Evolutionary conservation across 1,140 invertebrate genomes (phyloP).

Genomic region (Leptoteleia sp.): DNA sequence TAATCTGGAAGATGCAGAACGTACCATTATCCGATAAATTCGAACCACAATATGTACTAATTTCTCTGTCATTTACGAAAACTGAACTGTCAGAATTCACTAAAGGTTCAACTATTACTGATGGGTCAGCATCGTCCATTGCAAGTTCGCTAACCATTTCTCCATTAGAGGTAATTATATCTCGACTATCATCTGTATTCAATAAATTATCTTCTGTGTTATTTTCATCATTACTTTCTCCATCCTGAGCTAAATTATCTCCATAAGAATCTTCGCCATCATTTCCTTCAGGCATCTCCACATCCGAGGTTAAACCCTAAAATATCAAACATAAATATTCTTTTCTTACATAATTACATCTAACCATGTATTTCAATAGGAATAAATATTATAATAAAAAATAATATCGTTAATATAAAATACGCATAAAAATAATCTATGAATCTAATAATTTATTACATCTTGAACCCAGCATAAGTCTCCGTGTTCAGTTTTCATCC

Average conservation of each 20-base stretch:
- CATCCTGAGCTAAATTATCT: slow-evolving; percentile 73
- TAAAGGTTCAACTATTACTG: slow-evolving; percentile 77
- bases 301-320: slow-evolving; percentile 71
- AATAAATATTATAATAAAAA: too few relatives aligned
- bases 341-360: too few relatives aligned
- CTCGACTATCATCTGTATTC: slow-evolving; percentile 61
- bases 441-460: too few relatives aligned
- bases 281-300: slow-evolving; percentile 74
- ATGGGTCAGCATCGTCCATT: slow-evolving; percentile 77
- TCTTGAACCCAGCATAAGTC: slow-evolving; percentile 74
- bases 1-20: too few relatives aligned
- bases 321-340: too few relatives aligned
- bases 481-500: slow-evolving; percentile 77
- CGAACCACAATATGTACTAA: slow-evolving; percentile 74
- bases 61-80: slow-evolving; percentile 76
- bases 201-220: slow-evolving; percentile 71
- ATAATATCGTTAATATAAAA: background rate
- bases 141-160: slow-evolving; percentile 77
- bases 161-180: slow-evolving; percentile 72
- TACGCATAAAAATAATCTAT: background rate
- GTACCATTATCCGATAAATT: too few relatives aligned
- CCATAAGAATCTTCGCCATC: slow-evolving; percentile 75
- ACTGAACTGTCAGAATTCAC: slow-evolving; percentile 76
- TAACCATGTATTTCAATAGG: too few relatives aligned
- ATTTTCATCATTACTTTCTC: slow-evolving; percentile 73